These are phyloP conservation scores for Brachyopa scutellaris DNA, from an alignment of 2,888 invertebrate genomes.

Conservation along the genomic window DNA sequence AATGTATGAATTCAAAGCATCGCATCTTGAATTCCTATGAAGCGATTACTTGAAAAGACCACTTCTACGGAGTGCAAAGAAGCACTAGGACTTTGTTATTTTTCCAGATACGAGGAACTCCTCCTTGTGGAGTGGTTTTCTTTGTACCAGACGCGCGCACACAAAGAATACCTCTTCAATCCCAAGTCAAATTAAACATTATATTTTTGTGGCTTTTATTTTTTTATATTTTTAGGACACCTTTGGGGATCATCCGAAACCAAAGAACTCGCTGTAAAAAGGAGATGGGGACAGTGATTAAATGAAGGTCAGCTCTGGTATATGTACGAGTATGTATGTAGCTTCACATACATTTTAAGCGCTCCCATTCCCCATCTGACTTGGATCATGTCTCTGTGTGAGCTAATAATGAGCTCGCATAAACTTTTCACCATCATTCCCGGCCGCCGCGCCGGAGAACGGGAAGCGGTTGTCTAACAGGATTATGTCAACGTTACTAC, in stretches of 20 bases:
- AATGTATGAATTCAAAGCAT: slow-evolving; percentile 45
- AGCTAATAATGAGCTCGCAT: slow-evolving; percentile 10
- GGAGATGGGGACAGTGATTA: slow-evolving; percentile 29
- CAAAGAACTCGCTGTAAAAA: no score
- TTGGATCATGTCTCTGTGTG: slow-evolving; percentile 4
- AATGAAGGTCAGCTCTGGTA: slow-evolving; percentile 41
- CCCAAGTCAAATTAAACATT: slow-evolving; percentile 61
- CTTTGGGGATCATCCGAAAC: slow-evolving; percentile 43
- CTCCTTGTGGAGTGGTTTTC: slow-evolving; percentile 43
- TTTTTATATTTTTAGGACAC: slow-evolving; percentile 60
- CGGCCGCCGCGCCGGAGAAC: not conserved
- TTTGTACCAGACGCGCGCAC: slow-evolving; percentile 20
- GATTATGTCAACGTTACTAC: slow-evolving; percentile 10
- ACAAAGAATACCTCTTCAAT: slow-evolving; percentile 25
- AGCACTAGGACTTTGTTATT: slow-evolving; percentile 32
- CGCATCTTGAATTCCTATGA: slow-evolving; percentile 41
- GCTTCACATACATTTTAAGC: slow-evolving; percentile 6
- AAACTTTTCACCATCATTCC: slow-evolving; percentile 13
- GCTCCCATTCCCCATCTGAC: not conserved
- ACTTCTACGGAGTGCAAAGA: slow-evolving; percentile 25
- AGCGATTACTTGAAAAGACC: slow-evolving; percentile 24
- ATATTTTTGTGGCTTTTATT: slow-evolving; percentile 55
- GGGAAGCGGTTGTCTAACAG: not conserved
- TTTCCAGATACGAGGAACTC: slow-evolving; percentile 35
- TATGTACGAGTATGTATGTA: no score